Evolutionary conservation across 2,888 invertebrate species (phyloP).

Genomic region (Dolomedes plantarius): DNA sequence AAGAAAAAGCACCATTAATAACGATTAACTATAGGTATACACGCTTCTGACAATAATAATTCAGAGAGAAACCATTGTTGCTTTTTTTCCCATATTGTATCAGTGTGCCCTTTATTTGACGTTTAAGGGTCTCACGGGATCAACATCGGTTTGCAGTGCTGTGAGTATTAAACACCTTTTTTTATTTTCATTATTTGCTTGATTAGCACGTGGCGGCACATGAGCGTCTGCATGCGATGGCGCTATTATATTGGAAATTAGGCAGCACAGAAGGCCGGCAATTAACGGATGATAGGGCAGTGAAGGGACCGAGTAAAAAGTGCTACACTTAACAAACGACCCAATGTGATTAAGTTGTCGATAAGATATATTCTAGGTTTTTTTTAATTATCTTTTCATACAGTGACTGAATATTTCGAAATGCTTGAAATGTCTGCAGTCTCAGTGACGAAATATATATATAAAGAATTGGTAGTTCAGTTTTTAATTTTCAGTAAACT

Average conservation of each 20-base stretch:
- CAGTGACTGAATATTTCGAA: too few species aligned
- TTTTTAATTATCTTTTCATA: too few species aligned
- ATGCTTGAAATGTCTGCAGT: too few species aligned
- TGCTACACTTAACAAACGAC: neutral
- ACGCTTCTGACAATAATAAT: neutral
- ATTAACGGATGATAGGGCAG: slow-evolving; percentile 4
- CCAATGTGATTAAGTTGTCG: too few species aligned
- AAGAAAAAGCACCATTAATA: too few species aligned
- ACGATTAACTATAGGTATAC: too few species aligned
- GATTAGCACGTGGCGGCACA: slow-evolving; percentile 37
- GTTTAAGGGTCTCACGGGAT: neutral
- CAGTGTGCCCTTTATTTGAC: neutral
- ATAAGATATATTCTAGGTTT: too few species aligned
- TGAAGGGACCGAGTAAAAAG: slow-evolving; percentile 7
- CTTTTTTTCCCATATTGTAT: neutral
- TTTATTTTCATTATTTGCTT: neutral
- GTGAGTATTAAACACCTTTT: slow-evolving; percentile 1
- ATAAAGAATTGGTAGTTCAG: too few species aligned
- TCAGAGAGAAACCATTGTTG: neutral
- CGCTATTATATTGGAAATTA: slow-evolving; percentile 38
- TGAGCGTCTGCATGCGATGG: slow-evolving; percentile 34
- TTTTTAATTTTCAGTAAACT: too few species aligned
- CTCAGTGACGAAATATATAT: too few species aligned
- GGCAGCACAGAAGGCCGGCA: neutral
- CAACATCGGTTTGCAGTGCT: neutral